Conservation (phyloP, 2,888 invertebrate species). For the Yponomeuta evonymella region DNA sequence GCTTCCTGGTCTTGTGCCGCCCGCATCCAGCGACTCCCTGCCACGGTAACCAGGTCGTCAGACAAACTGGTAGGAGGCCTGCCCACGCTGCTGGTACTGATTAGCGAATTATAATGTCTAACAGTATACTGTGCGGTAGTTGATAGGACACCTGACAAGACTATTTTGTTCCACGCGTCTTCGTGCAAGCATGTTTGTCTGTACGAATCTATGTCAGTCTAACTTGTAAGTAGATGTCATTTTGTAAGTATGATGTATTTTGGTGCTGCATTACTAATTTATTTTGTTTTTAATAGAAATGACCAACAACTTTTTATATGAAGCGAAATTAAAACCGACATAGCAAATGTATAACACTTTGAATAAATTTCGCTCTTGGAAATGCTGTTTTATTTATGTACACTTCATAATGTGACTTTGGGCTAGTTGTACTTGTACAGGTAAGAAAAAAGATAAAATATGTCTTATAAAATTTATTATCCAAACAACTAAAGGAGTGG, state of each 20-base stretch:
- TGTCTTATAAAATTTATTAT: slow-evolving; percentile 9
- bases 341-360: slow-evolving; percentile 64
- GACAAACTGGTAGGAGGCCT: too few species aligned
- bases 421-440: background rate
- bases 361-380: slow-evolving; percentile 64
- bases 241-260: slow-evolving; percentile 62
- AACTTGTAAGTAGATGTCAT: slow-evolving; percentile 44
- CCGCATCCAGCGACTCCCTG: too few species aligned
- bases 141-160: background rate
- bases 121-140: background rate
- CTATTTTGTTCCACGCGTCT: background rate
- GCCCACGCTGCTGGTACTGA: background rate
- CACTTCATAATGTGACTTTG: background rate
- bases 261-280: slow-evolving; percentile 75
- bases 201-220: slow-evolving; percentile 26
- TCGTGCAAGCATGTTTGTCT: slow-evolving; percentile 1
- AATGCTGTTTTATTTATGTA: slow-evolving; percentile 43
- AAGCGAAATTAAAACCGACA: slow-evolving; percentile 56
- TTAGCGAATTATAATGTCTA: background rate
- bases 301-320: slow-evolving; percentile 55
- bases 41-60: too few species aligned
- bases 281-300: slow-evolving; percentile 61
- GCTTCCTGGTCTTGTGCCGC: too few species aligned
- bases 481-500: background rate
- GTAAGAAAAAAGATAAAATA: background rate